Percentiles rank a stretch among this genome's conserved stretches.
Conservation (phyloP, 2,797 vertebrate genomes). For the Hypotaenidia philippensis region DNA sequence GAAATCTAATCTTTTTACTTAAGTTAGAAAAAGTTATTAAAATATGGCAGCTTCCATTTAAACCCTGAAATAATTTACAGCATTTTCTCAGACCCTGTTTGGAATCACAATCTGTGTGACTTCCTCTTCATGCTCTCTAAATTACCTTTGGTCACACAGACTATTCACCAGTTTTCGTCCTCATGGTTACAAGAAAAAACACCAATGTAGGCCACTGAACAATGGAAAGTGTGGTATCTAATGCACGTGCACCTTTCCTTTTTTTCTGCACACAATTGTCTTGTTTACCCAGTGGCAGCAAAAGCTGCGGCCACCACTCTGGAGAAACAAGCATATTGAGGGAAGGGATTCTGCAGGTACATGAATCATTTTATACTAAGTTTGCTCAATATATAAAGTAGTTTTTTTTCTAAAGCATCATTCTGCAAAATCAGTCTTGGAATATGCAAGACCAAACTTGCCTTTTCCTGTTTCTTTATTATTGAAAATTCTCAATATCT, state of each 20-base stretch:
- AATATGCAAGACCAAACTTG: neutral
- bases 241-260: neutral
- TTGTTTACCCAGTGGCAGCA: neutral
- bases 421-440: neutral
- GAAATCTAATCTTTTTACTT: neutral
- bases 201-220: neutral
- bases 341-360: neutral
- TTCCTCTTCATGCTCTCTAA: neutral
- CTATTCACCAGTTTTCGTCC: neutral
- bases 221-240: neutral
- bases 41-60: neutral
- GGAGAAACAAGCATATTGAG: neutral
- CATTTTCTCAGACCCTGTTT: neutral
- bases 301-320: neutral
- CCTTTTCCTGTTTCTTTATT: neutral
- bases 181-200: neutral
- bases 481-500: slow-evolving; percentile 12
- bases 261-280: neutral
- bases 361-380: neutral
- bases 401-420: neutral
- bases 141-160: neutral
- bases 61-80: neutral
- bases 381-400: neutral
- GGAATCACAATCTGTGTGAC: neutral
- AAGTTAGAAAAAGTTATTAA: neutral